phyloP scores from a whole-genome alignment of 2,797 vertebrate species.

The Loriculus beryllinus region DNA sequence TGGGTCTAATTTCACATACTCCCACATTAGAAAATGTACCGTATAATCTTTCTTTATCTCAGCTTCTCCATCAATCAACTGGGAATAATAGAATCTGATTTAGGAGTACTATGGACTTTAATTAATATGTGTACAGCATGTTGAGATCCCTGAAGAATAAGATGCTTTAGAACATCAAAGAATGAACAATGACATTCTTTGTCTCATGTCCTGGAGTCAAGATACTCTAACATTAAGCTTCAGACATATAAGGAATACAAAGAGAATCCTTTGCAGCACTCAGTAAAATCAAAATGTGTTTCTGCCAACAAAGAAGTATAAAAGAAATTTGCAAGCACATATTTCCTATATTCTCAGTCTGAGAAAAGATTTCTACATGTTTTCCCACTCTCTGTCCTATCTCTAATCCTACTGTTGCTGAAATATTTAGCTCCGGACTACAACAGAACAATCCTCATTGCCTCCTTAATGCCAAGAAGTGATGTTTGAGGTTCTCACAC shows the following conservation, averaged over 20 bases:
- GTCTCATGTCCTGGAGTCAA: slow-evolving; percentile 13
- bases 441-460: not conserved
- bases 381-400: not conserved
- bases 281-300: not conserved
- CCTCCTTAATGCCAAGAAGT: not conserved
- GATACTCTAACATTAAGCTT: slow-evolving; percentile 36
- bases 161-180: slow-evolving; percentile 45
- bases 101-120: slow-evolving; percentile 46
- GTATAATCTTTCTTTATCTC: slow-evolving; percentile 59
- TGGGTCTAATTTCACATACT: slow-evolving; percentile 52
- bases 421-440: not conserved
- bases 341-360: not conserved
- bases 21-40: slow-evolving; percentile 39
- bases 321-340: not conserved
- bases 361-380: slow-evolving; percentile 23
- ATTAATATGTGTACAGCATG: slow-evolving; percentile 47
- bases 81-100: slow-evolving; percentile 61
- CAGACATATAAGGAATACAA: not conserved
- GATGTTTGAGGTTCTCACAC: not conserved
- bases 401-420: not conserved
- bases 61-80: slow-evolving; percentile 63
- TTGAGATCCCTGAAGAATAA: slow-evolving; percentile 49
- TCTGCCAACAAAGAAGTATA: not conserved
- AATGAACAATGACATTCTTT: slow-evolving; percentile 64
- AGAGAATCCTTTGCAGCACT: not conserved